Evolutionary conservation across 2,888 invertebrate genomes (phyloP).

Genomic region (Herminia tarsipennalis): DNA sequence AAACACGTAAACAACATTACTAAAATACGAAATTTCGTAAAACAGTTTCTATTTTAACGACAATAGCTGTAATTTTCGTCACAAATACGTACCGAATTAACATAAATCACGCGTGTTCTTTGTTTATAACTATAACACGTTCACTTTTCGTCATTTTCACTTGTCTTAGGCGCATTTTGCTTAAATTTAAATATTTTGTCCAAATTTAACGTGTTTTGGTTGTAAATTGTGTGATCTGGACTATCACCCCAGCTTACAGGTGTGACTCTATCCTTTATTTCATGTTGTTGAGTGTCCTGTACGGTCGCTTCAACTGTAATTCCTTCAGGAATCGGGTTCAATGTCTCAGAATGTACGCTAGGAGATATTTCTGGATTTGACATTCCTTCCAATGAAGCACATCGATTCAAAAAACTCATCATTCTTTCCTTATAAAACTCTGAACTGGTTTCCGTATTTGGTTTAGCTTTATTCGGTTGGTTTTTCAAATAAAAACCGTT

Average conservation of each 20-base stretch:
- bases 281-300: constrained; percentile 24
- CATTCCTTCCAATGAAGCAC: constrained; percentile 68
- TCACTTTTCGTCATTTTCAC: constrained; percentile 38
- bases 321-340: constrained; percentile 69
- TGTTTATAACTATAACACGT: too few species aligned
- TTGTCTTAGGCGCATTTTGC: constrained; percentile 36
- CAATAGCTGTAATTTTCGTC: constrained; percentile 8
- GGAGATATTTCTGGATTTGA: constrained; percentile 68
- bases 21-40: constrained; percentile 6
- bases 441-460: constrained; percentile 73
- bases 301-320: constrained; percentile 47
- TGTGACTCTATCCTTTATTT: constrained; percentile 50
- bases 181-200: constrained; percentile 75
- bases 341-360: constrained; percentile 66
- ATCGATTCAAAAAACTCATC: constrained; percentile 75
- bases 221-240: constrained; percentile 74
- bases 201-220: constrained; percentile 77
- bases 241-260: constrained; percentile 77
- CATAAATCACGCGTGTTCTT: constrained; percentile 18
- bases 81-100: constrained; percentile 1
- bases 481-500: constrained; percentile 76
- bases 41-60: constrained; percentile 6
- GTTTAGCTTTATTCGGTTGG: constrained; percentile 77
- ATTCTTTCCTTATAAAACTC: constrained; percentile 79
- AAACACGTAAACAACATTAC: not conserved